Base-by-base conservation (phyloP, 1,140 invertebrate species). In the Pogonus chalceus region DNA sequence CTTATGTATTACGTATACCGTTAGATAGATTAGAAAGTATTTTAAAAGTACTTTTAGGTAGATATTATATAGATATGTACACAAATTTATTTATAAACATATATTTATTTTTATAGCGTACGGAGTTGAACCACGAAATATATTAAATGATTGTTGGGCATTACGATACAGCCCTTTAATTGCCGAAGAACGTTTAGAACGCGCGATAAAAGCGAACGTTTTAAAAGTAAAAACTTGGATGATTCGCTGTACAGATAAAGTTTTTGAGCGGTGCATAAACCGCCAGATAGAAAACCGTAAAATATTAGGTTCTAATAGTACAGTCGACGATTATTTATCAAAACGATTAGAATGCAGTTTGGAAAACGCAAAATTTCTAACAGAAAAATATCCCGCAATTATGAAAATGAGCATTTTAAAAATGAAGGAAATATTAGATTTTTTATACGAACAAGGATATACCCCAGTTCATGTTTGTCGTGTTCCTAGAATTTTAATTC, bases 221-320 rank as follows among this genome's bases (percentile, higher is more conserved):
- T 64, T 65, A 26, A 69, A 66, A 52, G 62, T 77, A 2, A 78
- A 77, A 65, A 76, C 77, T 0, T 79, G 77, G 77, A 76, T 79
- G 74, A 64, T 79, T 9, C 65, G 76, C 18, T 76, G 70, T 49
- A 63, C 69, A 2, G 65, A 67, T 43, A 59, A 69, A 2, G 69
- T 69, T 52, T 59, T 75, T 23, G 66, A 73, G 49, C 71, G 63
- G n/a, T 73, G 72, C 22, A 53, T 76, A 2, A 66, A 72, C 53
- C 58, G 73, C 10, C 53, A 67, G 20, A 51, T 65, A 0, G 72
- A 76, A 9, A 73, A 75, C 51, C 60, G 70, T 35, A 43, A 65
- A 47, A 67, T 76, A 2, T 56, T 78, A 31, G 76, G 75, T 0
- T 53, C 69, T 1, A 64, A 66, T 53, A 68, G 69, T 4, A 56